phyloP scores from a whole-genome alignment of 2,113 vertebrate species.

The Upupa epops region DNA sequence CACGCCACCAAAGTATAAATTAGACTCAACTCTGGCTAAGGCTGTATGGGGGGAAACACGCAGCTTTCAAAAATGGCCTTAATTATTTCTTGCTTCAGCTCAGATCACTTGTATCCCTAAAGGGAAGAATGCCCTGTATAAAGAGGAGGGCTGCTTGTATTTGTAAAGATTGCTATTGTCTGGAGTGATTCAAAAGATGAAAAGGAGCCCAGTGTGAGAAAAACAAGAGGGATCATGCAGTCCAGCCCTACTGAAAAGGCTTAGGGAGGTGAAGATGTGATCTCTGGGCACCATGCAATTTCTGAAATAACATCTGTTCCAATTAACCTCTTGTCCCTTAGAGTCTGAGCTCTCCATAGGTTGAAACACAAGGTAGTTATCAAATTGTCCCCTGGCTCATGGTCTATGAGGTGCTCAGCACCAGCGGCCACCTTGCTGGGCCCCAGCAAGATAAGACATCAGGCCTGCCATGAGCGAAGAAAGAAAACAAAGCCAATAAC shows the following conservation, averaged over 20 bases:
- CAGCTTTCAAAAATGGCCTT: constrained; percentile 21
- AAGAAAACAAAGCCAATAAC: background rate
- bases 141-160: constrained; percentile 13
- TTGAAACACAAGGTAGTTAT: constrained; percentile 2
- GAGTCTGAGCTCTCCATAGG: background rate
- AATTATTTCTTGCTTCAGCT: constrained; percentile 48
- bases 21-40: constrained; percentile 11
- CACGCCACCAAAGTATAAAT: background rate
- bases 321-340: constrained; percentile 60
- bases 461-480: background rate
- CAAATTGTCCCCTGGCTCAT: background rate
- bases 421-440: rapidly evolving
- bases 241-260: constrained; percentile 23
- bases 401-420: background rate
- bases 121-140: constrained; percentile 9
- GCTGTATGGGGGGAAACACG: background rate
- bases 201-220: constrained; percentile 57
- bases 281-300: constrained; percentile 46
- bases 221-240: constrained; percentile 9
- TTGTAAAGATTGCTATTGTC: constrained; percentile 55
- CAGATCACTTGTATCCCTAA: constrained; percentile 14
- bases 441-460: background rate
- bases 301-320: constrained; percentile 61
- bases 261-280: background rate
- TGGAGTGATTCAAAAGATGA: constrained; percentile 54